Conservation (phyloP, 2,888 invertebrate genomes). For the Trichopoda pennipes region DNA sequence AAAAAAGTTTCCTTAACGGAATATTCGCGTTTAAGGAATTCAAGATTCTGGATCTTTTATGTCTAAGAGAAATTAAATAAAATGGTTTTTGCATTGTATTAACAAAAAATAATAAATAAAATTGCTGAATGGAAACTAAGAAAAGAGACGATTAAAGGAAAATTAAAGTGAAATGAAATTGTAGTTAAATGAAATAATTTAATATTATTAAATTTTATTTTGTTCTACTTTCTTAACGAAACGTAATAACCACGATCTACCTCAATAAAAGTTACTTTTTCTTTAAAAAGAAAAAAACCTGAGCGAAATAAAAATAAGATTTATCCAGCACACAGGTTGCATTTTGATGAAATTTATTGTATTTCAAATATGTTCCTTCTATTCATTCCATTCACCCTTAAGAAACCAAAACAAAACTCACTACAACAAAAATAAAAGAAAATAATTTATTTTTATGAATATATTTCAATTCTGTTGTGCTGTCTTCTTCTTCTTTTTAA, state of each 20-base stretch:
- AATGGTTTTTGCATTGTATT: too few relatives aligned
- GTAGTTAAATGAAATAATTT: too few relatives aligned
- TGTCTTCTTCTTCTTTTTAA: background rate
- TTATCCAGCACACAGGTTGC: constrained; percentile 57
- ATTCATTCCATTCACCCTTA: constrained; percentile 2
- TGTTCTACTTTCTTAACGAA: background rate
- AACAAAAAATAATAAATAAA: too few relatives aligned
- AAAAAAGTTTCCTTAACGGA: too few relatives aligned
- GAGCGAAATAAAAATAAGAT: constrained; percentile 23
- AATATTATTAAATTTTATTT: too few relatives aligned
- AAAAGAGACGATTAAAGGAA: too few relatives aligned
- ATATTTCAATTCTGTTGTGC: constrained; percentile 34
- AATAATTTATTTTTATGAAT: constrained; percentile 51
- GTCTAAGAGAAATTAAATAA: too few relatives aligned
- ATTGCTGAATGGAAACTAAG: too few relatives aligned
- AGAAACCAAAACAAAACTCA: constrained; percentile 2
- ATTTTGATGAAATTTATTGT: constrained; percentile 56
- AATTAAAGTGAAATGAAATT: too few relatives aligned
- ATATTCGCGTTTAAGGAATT: too few relatives aligned
- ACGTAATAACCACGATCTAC: constrained; percentile 74
- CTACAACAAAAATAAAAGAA: constrained; percentile 40
- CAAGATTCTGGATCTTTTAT: too few relatives aligned
- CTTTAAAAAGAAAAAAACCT: background rate
- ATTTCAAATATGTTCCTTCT: constrained; percentile 1
- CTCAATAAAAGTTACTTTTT: constrained; percentile 71